Conservation (phyloP, 2,113 vertebrate genomes). For the Cricetomys ansorgei region DNA sequence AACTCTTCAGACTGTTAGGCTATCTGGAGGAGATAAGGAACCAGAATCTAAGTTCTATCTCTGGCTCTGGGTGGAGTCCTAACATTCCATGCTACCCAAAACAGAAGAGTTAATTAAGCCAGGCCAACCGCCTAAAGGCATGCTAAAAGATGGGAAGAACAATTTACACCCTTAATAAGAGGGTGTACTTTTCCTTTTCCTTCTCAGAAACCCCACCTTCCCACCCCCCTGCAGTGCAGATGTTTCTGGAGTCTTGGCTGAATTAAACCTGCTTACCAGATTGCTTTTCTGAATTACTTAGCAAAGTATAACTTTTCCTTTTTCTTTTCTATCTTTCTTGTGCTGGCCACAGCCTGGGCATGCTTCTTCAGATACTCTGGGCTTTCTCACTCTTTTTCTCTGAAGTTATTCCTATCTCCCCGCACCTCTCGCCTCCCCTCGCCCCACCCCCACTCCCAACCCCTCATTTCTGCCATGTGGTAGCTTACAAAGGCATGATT, state of each 20-base stretch:
- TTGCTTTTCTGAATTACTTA: background rate
- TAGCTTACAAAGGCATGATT: background rate
- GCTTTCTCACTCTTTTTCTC: background rate
- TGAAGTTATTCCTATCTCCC: background rate
- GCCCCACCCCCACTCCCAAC: no score
- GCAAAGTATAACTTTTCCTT: background rate
- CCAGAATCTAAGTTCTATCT: background rate
- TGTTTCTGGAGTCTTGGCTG: background rate
- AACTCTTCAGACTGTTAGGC: background rate
- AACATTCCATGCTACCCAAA: background rate
- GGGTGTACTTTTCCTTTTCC: background rate
- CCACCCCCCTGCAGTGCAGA: background rate
- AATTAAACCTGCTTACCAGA: background rate
- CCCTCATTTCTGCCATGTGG: background rate
- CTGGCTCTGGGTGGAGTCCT: background rate
- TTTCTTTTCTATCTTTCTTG: background rate
- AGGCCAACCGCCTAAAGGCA: background rate
- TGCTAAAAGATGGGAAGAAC: background rate
- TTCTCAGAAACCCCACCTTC: background rate
- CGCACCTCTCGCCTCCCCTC: no score
- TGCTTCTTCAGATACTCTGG: background rate
- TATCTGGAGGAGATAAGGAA: background rate
- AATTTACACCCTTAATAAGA: background rate
- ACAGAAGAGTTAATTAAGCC: background rate
- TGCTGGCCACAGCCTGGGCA: background rate